Conservation (phyloP, 1,140 invertebrate genomes). For the Archivesica marissinica region DNA sequence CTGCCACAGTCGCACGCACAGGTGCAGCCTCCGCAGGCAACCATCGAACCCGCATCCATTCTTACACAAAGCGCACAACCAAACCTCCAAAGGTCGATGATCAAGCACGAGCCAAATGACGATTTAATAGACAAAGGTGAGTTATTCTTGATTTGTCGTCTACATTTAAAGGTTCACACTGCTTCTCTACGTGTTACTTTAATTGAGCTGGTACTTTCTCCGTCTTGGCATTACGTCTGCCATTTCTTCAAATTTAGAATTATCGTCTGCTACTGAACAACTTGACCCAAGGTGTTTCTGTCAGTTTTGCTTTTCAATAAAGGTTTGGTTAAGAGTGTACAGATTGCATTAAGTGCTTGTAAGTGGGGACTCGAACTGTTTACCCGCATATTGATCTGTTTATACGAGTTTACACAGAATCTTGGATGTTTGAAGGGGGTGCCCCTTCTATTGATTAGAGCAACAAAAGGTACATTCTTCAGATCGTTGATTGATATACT, state of each 20-base stretch:
- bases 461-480: conserved; percentile 22
- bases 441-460: conserved; percentile 11
- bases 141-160: neutral
- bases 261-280: neutral
- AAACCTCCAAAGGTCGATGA: conserved; percentile 18
- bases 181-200: neutral
- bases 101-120: conserved; percentile 12
- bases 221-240: neutral
- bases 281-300: neutral
- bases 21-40: neutral
- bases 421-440: conserved; percentile 34
- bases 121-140: conserved; percentile 53
- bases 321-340: conserved; percentile 2
- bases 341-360: conserved; percentile 36
- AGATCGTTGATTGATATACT: conserved; percentile 49
- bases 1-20: conserved; percentile 10
- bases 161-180: neutral
- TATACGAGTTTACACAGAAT: conserved; percentile 27
- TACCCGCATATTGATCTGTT: conserved; percentile 36
- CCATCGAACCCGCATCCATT: conserved; percentile 36
- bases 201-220: neutral
- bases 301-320: neutral
- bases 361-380: conserved; percentile 1
- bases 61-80: conserved; percentile 1
- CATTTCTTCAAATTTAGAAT: too few relatives aligned